These are phyloP conservation scores for Apogon hyalosoma DNA, from an alignment of 2,797 vertebrate genomes.

Conservation along the genomic window DNA sequence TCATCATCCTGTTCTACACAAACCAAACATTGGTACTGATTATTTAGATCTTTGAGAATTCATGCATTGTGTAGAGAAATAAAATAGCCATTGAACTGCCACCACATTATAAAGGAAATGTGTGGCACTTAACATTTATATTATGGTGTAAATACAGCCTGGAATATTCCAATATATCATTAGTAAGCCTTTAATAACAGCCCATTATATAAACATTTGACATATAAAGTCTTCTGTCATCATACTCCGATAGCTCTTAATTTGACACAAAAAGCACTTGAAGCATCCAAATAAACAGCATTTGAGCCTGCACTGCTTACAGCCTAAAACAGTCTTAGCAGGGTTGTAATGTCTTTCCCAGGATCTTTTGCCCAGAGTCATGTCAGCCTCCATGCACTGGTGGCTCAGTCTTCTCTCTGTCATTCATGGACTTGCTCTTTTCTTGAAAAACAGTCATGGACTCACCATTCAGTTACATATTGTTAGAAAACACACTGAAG, in stretches of 20 bases:
- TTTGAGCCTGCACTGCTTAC: conserved; percentile 21
- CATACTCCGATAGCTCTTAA: conserved; percentile 24
- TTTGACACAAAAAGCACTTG: conserved; percentile 46
- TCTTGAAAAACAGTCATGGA: conserved; percentile 31
- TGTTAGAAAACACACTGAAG: conserved; percentile 36
- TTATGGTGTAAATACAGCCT: conserved; percentile 8
- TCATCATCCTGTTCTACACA: conserved; percentile 19
- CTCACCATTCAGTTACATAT: conserved; percentile 20
- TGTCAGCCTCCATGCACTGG: conserved; percentile 2
- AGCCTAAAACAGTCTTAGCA: conserved; percentile 25
- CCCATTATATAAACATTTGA: conserved; percentile 14
- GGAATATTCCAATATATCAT: conserved; percentile 7
- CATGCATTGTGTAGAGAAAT: not conserved
- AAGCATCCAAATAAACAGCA: conserved; percentile 38
- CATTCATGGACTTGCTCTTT: conserved; percentile 38
- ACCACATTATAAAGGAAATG: not conserved
- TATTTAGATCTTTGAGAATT: conserved; percentile 19
- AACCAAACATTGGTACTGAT: not conserved
- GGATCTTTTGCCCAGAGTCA: conserved; percentile 28
- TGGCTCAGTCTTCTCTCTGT: conserved; percentile 9
- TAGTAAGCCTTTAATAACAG: conserved; percentile 24
- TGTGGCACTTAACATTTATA: not conserved
- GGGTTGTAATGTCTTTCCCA: conserved; percentile 18
- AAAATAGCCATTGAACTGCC: not conserved
- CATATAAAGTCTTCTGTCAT: conserved; percentile 29